phyloP scores from a whole-genome alignment of 2,797 vertebrate genomes.

The Gobionotothen gibberifrons region DNA sequence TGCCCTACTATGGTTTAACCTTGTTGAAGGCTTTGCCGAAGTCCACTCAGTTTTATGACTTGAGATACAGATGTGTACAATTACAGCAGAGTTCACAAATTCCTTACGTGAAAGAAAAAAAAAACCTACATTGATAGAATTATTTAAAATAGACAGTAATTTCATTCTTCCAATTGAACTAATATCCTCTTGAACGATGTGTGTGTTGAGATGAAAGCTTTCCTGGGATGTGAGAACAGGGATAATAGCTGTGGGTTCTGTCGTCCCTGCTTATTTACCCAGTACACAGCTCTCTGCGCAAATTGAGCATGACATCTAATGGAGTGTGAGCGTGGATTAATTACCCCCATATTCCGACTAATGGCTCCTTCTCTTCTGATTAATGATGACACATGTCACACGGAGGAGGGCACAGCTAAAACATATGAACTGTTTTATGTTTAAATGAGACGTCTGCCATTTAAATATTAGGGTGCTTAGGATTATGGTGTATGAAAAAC shows the following conservation, averaged over 20 bases:
- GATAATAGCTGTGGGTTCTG: conserved; percentile 52
- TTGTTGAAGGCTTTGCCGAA: conserved; percentile 65
- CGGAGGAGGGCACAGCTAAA: conserved; percentile 46
- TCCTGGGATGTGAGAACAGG: conserved; percentile 22
- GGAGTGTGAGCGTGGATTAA: conserved; percentile 72
- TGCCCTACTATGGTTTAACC: conserved; percentile 71
- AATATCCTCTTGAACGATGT: conserved; percentile 17
- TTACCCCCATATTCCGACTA: conserved; percentile 72
- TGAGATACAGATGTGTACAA: conserved; percentile 44
- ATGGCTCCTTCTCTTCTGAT: conserved; percentile 75
- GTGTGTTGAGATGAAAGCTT: conserved; percentile 20
- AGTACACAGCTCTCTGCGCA: conserved; percentile 63
- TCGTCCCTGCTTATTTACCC: conserved; percentile 68
- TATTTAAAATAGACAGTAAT: conserved; percentile 25
- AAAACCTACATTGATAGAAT: conserved; percentile 25
- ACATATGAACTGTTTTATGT: conserved; percentile 32
- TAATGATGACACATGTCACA: conserved; percentile 73
- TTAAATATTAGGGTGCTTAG: conserved; percentile 4
- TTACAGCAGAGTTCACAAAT: conserved; percentile 55
- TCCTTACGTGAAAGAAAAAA: conserved; percentile 8
- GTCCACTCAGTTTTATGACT: conserved; percentile 53
- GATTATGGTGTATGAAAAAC: neutral
- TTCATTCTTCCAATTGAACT: conserved; percentile 21
- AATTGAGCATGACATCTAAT: conserved; percentile 74
- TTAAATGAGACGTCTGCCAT: conserved; percentile 20